phyloP scores from a whole-genome alignment of 2,888 invertebrate genomes.

The Macrophya annulata region DNA sequence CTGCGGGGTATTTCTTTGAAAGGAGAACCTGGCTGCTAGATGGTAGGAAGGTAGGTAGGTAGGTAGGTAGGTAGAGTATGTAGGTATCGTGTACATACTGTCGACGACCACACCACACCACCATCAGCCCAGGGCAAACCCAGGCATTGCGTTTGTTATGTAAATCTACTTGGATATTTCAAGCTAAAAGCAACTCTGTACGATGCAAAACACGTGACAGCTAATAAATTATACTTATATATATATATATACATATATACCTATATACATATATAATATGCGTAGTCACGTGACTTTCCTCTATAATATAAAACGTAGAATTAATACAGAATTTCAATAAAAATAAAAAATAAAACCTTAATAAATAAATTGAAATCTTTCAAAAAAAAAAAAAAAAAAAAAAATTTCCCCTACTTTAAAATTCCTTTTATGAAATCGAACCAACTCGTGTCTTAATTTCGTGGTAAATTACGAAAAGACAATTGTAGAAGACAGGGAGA shows the following conservation, averaged over 20 bases:
- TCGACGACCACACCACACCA: neutral
- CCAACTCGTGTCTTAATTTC: conserved; percentile 8
- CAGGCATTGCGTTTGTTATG: conserved; percentile 48
- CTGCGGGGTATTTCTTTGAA: conserved; percentile 34
- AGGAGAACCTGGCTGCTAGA: neutral
- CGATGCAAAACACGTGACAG: conserved; percentile 49
- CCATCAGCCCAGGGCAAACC: conserved; percentile 8
- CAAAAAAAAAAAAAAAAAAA: neutral
- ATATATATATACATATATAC: neutral
- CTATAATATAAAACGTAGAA: neutral
- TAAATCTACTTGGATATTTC: conserved; percentile 45
- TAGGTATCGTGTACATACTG: neutral
- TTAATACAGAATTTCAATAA: neutral
- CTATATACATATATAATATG: neutral
- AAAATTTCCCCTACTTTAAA: neutral
- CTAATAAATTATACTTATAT: conserved; percentile 46
- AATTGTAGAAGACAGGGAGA: conserved; percentile 36
- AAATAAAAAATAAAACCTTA: too few species aligned
- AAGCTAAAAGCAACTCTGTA: conserved; percentile 41
- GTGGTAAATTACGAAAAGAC: conserved; percentile 50
- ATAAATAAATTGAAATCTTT: too few species aligned
- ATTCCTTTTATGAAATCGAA: conserved; percentile 34
- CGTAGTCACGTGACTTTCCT: conserved; percentile 19
- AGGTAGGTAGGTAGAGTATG: neutral
- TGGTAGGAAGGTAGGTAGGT: neutral